Conservation (phyloP, 2,113 vertebrate genomes). For the Oreochromis aureus region DNA sequence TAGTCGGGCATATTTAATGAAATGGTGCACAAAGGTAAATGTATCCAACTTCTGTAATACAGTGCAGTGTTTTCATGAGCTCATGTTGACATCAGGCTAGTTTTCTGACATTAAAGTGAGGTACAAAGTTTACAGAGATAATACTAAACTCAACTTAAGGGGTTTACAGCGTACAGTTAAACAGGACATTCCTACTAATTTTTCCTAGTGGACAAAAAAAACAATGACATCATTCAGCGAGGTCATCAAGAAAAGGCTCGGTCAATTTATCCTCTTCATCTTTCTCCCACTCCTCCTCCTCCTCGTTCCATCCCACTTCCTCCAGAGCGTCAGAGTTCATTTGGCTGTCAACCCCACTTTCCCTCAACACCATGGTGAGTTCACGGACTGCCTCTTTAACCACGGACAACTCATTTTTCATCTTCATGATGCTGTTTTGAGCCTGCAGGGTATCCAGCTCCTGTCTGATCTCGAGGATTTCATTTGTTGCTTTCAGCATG, state of each 20-base stretch:
- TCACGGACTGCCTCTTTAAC: slow-evolving; percentile 67
- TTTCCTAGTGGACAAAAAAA: neutral
- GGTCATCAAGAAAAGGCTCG: neutral
- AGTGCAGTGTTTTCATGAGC: neutral
- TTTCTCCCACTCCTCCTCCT: slow-evolving; percentile 15
- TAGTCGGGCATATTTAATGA: neutral
- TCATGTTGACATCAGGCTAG: neutral
- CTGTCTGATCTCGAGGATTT: slow-evolving; percentile 74
- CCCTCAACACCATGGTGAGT: slow-evolving; percentile 54
- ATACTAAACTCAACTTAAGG: neutral
- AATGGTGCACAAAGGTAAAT: neutral
- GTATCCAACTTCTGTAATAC: neutral
- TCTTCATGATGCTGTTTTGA: slow-evolving; percentile 70
- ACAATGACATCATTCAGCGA: slow-evolving; percentile 21
- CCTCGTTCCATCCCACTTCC: slow-evolving; percentile 38
- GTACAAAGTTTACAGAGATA: neutral
- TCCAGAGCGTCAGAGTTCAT: neutral
- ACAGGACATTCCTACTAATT: neutral
- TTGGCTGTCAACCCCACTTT: neutral
- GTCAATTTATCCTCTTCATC: neutral
- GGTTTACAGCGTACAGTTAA: neutral
- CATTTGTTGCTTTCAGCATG: slow-evolving; percentile 77
- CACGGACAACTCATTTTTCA: slow-evolving; percentile 65
- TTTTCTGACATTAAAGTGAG: neutral
- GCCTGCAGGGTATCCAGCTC: slow-evolving; percentile 76